These are phyloP conservation scores for Danaus chrysippus DNA, from an alignment of 2,888 invertebrate species.

Conservation along the genomic window DNA sequence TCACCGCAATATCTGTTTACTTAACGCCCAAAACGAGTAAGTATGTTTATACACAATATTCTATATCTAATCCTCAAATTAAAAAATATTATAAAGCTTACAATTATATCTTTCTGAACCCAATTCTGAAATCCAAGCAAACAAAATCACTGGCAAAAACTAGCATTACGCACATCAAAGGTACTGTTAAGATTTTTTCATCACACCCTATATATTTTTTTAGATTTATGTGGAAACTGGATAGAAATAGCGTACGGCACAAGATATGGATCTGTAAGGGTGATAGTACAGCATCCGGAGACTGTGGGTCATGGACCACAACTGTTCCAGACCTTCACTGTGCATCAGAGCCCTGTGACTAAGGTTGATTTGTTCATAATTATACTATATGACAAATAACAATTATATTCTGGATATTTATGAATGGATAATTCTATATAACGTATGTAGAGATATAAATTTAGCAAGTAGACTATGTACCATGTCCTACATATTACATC, in stretches of 20 bases:
- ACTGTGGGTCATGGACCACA: slow-evolving; percentile 99
- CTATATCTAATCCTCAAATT: neutral
- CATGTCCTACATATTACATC: no score
- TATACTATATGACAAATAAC: no score
- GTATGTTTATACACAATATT: slow-evolving; percentile 46
- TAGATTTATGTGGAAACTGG: slow-evolving; percentile 98
- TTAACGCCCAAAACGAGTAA: slow-evolving; percentile 99
- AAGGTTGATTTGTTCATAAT: slow-evolving; percentile 79
- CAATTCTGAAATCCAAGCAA: no score
- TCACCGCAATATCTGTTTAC: slow-evolving; percentile 98
- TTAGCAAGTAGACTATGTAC: no score
- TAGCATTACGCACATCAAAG: neutral
- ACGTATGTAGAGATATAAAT: no score
- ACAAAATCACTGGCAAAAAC: no score
- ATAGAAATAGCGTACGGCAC: slow-evolving; percentile 99
- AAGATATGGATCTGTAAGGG: slow-evolving; percentile 95
- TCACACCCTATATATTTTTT: slow-evolving; percentile 12
- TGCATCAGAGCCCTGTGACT: slow-evolving; percentile 96
- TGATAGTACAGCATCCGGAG: slow-evolving; percentile 99
- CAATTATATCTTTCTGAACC: no score
- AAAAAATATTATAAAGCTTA: no score
- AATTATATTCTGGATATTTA: no score
- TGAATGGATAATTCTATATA: no score
- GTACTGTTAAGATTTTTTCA: neutral
- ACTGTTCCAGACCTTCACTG: slow-evolving; percentile 98